Base-by-base conservation (phyloP, 2,888 invertebrate species). In the Ormyrus labotus region DNA sequence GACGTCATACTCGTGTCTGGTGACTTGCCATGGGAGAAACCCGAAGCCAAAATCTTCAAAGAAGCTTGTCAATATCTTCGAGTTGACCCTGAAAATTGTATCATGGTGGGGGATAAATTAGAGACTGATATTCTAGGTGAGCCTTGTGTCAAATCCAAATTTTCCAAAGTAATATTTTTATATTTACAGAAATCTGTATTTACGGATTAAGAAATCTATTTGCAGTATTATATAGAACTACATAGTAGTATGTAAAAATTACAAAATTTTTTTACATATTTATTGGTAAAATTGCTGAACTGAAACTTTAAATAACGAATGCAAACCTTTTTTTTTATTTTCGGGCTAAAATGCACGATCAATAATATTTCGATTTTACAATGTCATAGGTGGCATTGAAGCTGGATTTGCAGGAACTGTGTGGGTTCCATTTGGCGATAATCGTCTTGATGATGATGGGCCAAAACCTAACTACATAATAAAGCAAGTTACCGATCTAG, bases 91-190 rank as follows among this genome's bases (percentile, higher is more conserved):
- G 91, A 93, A 76, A 93, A 94, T 84, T 96, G 96, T 91, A 93
- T 96, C 86, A 97, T 97, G 96, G 94, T 96, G 87, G 97, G 97
- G 67, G 97, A 97, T 89, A 96, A 96, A 89, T 91, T 97, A 85
- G 96, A 96, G 90, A 96, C 97, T 57, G 97, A 97, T 91, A 96
- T 97, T 87, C 93, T 94, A 80, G 90, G 90, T 90, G 86, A 79
- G 81, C 71, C 55, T 65, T 55, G 47, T 34, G 11, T 79, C 58
- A 19, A 78, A 47, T 79, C 13, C 57, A 63, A 61, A 69, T 10
- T 76, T 58, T 10, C 51, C 48, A 60, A 34, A 76, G 57, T 81
- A 75, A 78, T 57, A 55, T 73, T 79, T 53, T 73, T 82, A 61
- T 82, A 79, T 71, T 82, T 82, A 53, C 81, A 82, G 81, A 82